Conservation (phyloP, 2,797 vertebrate species). For the Champsocephalus esox region DNA sequence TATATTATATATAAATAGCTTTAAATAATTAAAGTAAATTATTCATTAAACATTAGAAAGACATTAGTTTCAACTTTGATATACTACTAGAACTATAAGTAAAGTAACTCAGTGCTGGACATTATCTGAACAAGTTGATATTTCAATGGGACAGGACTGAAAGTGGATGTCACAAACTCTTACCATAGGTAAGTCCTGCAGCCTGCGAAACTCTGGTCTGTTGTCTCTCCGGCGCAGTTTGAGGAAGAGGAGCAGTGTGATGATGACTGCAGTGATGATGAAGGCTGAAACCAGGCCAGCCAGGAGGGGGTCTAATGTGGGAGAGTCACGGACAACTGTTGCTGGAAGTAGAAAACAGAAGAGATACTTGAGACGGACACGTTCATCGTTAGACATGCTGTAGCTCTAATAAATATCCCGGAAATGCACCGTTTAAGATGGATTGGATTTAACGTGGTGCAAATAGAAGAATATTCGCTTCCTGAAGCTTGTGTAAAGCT, state of each 20-base stretch:
- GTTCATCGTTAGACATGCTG: background rate
- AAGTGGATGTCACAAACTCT: conserved; percentile 50
- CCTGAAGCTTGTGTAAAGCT: conserved; percentile 20
- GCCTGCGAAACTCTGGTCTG: conserved; percentile 88
- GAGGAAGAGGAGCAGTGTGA: conserved; percentile 89
- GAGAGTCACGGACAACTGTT: conserved; percentile 22
- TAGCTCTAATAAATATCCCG: background rate
- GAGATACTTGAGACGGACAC: conserved; percentile 12
- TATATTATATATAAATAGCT: background rate
- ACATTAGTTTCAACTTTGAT: background rate
- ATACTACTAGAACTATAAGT: background rate
- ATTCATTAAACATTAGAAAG: background rate
- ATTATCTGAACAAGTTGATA: background rate
- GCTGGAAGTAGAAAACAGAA: conserved; percentile 47
- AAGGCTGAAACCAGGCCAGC: conserved; percentile 89
- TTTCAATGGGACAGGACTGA: background rate
- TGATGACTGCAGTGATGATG: conserved; percentile 85
- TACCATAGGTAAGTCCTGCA: conserved; percentile 95
- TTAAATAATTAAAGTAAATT: no score
- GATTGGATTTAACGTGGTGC: background rate
- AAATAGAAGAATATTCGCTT: conserved; percentile 9
- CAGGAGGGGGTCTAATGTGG: conserved; percentile 85
- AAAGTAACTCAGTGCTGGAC: no score
- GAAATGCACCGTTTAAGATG: background rate
- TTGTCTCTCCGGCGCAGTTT: conserved; percentile 86